A percentile compares a stretch with the other conserved stretches of the same genome.
phyloP scores from a whole-genome alignment of 2,113 vertebrate genomes.

The Hemichromis elongatus region DNA sequence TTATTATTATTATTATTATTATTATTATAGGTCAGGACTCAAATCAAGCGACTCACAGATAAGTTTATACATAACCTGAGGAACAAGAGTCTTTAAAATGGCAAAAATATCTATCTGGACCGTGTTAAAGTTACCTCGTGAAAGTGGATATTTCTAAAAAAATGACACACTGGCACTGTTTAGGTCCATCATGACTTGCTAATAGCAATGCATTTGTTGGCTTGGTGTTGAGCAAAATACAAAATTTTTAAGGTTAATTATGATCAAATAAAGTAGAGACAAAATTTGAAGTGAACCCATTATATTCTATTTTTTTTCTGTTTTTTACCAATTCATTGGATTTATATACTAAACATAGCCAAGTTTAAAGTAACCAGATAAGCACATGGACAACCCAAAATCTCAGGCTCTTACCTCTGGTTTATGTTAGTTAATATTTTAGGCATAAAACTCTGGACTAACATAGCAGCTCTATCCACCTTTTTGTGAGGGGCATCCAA shows the following conservation, averaged over 20 bases:
- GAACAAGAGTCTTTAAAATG: neutral
- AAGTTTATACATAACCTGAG: neutral
- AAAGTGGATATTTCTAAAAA: neutral
- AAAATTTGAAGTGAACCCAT: neutral
- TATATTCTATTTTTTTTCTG: neutral
- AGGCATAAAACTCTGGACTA: neutral
- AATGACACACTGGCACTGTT: neutral
- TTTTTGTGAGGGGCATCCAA: neutral
- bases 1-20: too few relatives aligned
- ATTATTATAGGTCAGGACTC: neutral
- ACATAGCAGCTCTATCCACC: neutral
- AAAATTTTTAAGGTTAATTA: neutral
- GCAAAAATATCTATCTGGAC: neutral
- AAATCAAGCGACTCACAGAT: neutral
- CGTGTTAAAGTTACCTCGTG: neutral
- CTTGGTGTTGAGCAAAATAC: neutral
- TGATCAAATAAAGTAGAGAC: neutral
- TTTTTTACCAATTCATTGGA: too few relatives aligned
- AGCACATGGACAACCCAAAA: neutral
- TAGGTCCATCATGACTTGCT: neutral
- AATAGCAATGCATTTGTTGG: neutral
- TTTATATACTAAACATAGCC: neutral
- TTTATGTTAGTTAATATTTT: neutral
- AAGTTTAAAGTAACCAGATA: neutral
- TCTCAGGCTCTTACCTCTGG: neutral